phyloP scores from a whole-genome alignment of 2,888 invertebrate species.

The Ormyrus nitidulus region DNA sequence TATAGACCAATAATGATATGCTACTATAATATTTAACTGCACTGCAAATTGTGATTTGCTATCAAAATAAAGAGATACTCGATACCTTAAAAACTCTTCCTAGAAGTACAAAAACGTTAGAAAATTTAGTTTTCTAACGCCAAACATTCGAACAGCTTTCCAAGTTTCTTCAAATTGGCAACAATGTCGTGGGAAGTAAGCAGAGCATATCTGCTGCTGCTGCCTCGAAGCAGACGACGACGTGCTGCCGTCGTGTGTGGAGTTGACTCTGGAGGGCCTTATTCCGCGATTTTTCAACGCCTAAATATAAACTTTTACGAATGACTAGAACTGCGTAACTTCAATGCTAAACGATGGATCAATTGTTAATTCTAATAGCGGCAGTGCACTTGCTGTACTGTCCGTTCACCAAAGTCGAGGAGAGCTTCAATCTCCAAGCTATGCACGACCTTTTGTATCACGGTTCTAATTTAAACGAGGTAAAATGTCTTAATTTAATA shows the following conservation, averaged over 20 bases:
- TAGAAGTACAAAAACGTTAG: too few relatives aligned
- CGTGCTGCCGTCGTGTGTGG: slow-evolving; percentile 40
- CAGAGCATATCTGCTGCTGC: slow-evolving; percentile 12
- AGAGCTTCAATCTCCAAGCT: slow-evolving; percentile 99
- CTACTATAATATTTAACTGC: too few relatives aligned
- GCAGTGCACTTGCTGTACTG: slow-evolving; percentile 89
- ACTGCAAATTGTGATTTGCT: too few relatives aligned
- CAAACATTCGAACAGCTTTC: not conserved
- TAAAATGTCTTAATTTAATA: slow-evolving; percentile 73
- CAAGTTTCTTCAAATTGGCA: slow-evolving; percentile 51
- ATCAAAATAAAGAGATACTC: too few relatives aligned
- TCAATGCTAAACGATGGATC: slow-evolving; percentile 79
- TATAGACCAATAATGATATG: too few relatives aligned
- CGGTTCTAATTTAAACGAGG: slow-evolving; percentile 88
- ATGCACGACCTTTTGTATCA: slow-evolving; percentile 97
- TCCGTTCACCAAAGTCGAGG: slow-evolving; percentile 99
- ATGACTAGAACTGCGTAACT: slow-evolving; percentile 13
- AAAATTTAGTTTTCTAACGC: not conserved
- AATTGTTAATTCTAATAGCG: slow-evolving; percentile 85
- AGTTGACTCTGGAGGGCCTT: slow-evolving; percentile 25
- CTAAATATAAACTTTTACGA: not conserved
- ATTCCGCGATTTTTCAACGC: slow-evolving; percentile 7
- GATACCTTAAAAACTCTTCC: too few relatives aligned
- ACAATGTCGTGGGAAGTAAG: slow-evolving; percentile 46
- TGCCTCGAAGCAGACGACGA: slow-evolving; percentile 52